Evolutionary conservation across 2,113 vertebrate species (phyloP).

Genomic region (Syngnathus typhle): DNA sequence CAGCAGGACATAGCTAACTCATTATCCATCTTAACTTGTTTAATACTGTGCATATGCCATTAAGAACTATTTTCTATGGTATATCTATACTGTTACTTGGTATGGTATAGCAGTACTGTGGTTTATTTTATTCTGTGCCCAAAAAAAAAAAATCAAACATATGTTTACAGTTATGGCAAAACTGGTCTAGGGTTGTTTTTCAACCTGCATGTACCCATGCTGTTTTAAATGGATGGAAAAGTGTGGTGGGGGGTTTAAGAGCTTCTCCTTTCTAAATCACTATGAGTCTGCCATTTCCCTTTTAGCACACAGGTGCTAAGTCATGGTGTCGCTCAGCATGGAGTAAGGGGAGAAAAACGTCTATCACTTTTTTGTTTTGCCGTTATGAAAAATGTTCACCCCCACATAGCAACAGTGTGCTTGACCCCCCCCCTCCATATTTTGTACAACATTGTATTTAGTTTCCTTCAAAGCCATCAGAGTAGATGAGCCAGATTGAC

Average conservation of each 20-base stretch:
- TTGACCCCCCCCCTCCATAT: neutral
- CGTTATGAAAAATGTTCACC: neutral
- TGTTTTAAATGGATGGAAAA: conserved; percentile 46
- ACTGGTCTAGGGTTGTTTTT: conserved; percentile 34
- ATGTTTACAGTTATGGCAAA: conserved; percentile 30
- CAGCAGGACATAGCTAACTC: conserved; percentile 28
- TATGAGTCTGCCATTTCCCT: conserved; percentile 31
- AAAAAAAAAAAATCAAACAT: conserved; percentile 31
- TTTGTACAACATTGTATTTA: neutral
- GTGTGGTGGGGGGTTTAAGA: conserved; percentile 46
- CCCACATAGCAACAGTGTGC: neutral
- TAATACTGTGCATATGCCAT: conserved; percentile 11
- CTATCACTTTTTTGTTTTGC: neutral
- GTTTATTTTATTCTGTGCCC: conserved; percentile 7
- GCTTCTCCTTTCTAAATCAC: conserved; percentile 34
- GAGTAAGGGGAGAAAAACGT: conserved; percentile 7
- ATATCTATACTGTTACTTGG: neutral
- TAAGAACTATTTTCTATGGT: neutral
- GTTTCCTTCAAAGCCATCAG: conserved; percentile 7
- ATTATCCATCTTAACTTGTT: conserved; percentile 22
- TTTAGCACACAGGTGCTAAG: conserved; percentile 29
- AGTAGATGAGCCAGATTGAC: conserved; percentile 12
- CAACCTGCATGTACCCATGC: conserved; percentile 40
- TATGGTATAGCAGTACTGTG: conserved; percentile 4
- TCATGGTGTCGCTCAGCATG: conserved; percentile 16